These are phyloP conservation scores for Dicyrtomina minuta DNA, from an alignment of 2,888 invertebrate genomes.

Conservation along the genomic window DNA sequence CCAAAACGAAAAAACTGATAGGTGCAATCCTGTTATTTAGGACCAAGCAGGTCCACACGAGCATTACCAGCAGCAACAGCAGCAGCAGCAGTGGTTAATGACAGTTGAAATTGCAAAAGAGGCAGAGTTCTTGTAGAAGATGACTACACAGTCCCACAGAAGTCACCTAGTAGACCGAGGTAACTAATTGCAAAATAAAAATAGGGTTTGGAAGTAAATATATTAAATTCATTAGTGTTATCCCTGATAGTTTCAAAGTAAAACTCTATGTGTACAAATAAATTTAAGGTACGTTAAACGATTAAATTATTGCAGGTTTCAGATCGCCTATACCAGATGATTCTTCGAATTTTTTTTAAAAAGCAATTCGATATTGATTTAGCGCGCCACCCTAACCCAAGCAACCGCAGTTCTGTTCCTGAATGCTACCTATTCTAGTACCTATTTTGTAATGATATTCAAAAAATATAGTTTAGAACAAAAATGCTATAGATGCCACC, in stretches of 20 bases:
- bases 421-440: slow-evolving; percentile 71
- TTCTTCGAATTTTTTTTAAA: slow-evolving; percentile 45
- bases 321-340: slow-evolving; percentile 52
- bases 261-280: neutral
- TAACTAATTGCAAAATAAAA: slow-evolving; percentile 7
- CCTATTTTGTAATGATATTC: too few relatives aligned
- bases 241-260: neutral
- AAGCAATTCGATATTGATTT: slow-evolving; percentile 4
- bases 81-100: slow-evolving; percentile 14
- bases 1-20: slow-evolving; percentile 31
- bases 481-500: too few relatives aligned
- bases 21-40: too few relatives aligned
- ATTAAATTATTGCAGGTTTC: too few relatives aligned
- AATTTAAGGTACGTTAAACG: too few relatives aligned
- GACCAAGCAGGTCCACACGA: too few relatives aligned
- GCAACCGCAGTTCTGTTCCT: slow-evolving; percentile 25
- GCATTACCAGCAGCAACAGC: too few relatives aligned
- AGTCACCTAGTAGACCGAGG: slow-evolving; percentile 52
- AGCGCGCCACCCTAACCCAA: neutral
- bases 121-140: slow-evolving; percentile 60
- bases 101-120: slow-evolving; percentile 52
- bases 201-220: neutral
- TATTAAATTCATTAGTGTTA: too few relatives aligned
- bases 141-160: slow-evolving; percentile 56
- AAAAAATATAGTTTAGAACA: too few relatives aligned